These are phyloP conservation scores for Heterocephalus glaber DNA, from an alignment of 2,113 vertebrate genomes.

Conservation along the genomic window DNA sequence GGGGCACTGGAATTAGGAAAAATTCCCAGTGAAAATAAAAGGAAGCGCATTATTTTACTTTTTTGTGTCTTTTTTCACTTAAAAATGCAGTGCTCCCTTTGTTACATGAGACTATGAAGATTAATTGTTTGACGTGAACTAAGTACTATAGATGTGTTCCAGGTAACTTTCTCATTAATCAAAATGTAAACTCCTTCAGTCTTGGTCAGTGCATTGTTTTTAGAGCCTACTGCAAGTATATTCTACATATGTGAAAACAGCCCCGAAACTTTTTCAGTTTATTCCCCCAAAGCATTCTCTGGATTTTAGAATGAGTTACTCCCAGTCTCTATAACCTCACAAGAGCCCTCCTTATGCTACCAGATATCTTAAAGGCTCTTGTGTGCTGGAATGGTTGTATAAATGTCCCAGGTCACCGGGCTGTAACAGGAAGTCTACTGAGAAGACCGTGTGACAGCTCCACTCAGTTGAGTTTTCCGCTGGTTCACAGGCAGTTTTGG, in stretches of 20 bases:
- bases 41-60: background rate
- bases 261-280: background rate
- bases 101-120: slow-evolving; percentile 30
- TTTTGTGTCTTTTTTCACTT: background rate
- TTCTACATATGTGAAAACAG: background rate
- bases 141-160: slow-evolving; percentile 28
- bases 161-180: slow-evolving; percentile 62
- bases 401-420: background rate
- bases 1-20: background rate
- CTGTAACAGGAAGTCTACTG: background rate
- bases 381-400: background rate
- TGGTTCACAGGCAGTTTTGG: background rate
- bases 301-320: background rate
- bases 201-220: slow-evolving; percentile 7
- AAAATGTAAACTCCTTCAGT: slow-evolving; percentile 1
- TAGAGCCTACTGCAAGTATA: background rate
- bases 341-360: background rate
- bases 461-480: rapidly evolving
- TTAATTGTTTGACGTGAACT: slow-evolving; percentile 65
- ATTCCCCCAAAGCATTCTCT: background rate
- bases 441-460: background rate
- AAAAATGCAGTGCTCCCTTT: slow-evolving; percentile 26
- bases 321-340: background rate
- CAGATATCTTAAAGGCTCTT: background rate
- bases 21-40: background rate